Evolutionary conservation across 2,888 invertebrate genomes (phyloP).

Genomic region (Alloscopus bannaensis): DNA sequence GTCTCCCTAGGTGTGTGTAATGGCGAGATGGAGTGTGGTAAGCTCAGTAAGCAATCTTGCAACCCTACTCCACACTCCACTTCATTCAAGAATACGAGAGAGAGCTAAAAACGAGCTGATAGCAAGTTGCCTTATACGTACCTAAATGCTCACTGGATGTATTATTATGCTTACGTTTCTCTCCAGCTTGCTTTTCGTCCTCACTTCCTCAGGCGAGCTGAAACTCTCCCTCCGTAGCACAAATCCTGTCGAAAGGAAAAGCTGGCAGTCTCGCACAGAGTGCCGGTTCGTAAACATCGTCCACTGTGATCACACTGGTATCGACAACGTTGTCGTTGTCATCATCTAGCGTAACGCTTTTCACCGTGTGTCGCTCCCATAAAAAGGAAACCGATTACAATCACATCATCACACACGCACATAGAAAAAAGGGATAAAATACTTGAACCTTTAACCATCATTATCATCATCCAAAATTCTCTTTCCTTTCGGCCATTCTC

Average conservation of each 20-base stretch:
- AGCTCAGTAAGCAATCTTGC: no score
- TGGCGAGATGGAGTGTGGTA: no score
- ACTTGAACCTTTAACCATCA: constrained; percentile 22
- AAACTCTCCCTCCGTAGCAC: not conserved
- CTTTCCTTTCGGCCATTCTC: constrained; percentile 1
- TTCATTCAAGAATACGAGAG: no score
- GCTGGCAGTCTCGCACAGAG: constrained; percentile 60
- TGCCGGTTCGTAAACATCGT: constrained; percentile 67
- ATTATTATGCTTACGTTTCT: no score
- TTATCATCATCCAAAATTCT: constrained; percentile 25
- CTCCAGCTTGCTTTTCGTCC: no score
- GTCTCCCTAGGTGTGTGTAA: no score
- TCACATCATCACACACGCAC: constrained; percentile 45
- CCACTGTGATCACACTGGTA: constrained; percentile 33
- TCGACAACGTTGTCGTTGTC: constrained; percentile 6
- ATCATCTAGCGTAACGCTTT: constrained; percentile 15
- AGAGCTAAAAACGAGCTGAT: no score
- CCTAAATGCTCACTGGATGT: no score
- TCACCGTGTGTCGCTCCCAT: not conserved
- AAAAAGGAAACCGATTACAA: not conserved
- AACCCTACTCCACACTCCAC: no score
- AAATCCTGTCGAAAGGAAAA: constrained; percentile 36
- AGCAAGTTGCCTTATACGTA: no score
- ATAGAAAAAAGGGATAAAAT: constrained; percentile 3
- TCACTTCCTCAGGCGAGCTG: no score